Base-by-base conservation (phyloP, 92 coral and sea anemone genomes). In the Phymanthus crucifer region DNA sequence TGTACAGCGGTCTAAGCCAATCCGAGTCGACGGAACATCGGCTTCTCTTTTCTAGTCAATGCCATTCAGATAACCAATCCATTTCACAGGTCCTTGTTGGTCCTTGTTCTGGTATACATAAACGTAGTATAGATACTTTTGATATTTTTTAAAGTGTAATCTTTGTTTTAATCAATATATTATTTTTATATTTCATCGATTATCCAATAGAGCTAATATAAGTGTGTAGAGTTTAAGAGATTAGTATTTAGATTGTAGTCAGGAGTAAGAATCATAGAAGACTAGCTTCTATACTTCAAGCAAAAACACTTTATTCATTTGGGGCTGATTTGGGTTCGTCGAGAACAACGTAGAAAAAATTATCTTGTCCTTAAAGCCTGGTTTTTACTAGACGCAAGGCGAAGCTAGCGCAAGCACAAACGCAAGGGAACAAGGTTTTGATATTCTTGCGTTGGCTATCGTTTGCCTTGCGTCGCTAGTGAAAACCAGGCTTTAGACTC, bases 141-240 rank as follows among this genome's bases (percentile, higher is more conserved):
- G 80, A 76, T 76, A 76, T 76, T 76, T 76, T 61, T 76, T 76
- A 76, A 76, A 54, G 35, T 76, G 80, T 76, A 76, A 76, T 50
- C 78, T 43, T 76, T 76, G 80, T 76, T 76, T 76, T 76, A 76
- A 76, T 26, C 70, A 36, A 76, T 76, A 76, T 76, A 76, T 76
- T 76, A 76, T 76, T 76, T 76, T 76, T 76, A 57, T 76, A 76
- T 76, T 58, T 76, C 35, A 76, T 34, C 80, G 27, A 76, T 66
- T 76, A 47, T 31, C 26, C 38, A 32, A n/a, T 34, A 47, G 29
- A 38, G 34, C 71, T 43, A 43, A 43, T 19, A 13, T 34, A 34
- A 69, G 40, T 6, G 35, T 66, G 12, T 69, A 69, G 47, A 69
- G 40, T 34, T 35, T 19, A 69, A 69, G 47, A 69, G 40, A 69